These are phyloP conservation scores for Eulithis testata DNA, from an alignment of 2,888 invertebrate genomes.

Conservation along the genomic window DNA sequence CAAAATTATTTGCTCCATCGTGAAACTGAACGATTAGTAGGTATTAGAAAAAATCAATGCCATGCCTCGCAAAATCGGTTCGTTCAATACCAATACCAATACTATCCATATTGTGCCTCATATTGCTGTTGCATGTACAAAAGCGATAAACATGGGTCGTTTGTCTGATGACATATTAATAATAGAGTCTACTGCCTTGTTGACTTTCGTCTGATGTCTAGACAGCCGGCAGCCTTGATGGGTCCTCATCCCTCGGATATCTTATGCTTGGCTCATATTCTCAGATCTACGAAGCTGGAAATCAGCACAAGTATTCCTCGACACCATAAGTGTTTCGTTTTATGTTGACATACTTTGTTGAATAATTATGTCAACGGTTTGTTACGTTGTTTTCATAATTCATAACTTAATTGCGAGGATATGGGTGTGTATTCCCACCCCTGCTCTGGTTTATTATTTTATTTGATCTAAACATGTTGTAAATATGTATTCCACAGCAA, in stretches of 20 bases:
- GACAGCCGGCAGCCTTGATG: constrained; percentile 44
- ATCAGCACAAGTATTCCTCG: constrained; percentile 20
- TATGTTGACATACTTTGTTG: constrained; percentile 14
- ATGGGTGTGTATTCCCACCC: too few relatives aligned
- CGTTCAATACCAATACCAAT: not conserved
- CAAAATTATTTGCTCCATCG: too few relatives aligned
- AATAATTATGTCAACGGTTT: constrained; percentile 25
- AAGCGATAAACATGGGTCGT: constrained; percentile 37
- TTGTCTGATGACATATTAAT: constrained; percentile 42
- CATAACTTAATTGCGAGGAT: too few relatives aligned
- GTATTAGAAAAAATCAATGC: too few relatives aligned
- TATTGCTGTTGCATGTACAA: constrained; percentile 17
- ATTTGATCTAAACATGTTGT: too few relatives aligned
- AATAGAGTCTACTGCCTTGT: constrained; percentile 39
- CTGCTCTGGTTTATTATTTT: too few relatives aligned
- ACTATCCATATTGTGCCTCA: not conserved
- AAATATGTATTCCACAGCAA: too few relatives aligned
- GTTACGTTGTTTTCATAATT: constrained; percentile 3
- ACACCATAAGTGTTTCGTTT: constrained; percentile 17
- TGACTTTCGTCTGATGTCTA: constrained; percentile 50
- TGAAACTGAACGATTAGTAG: too few relatives aligned
- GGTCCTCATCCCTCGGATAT: constrained; percentile 5
- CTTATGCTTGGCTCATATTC: constrained; percentile 15
- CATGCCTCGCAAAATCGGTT: not conserved
- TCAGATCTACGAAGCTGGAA: constrained; percentile 24